Evolutionary conservation across 2,888 invertebrate species (phyloP), one percentile per base, ranked within the genome.

Genomic region (Zaprionus bogoriensis): DNA sequence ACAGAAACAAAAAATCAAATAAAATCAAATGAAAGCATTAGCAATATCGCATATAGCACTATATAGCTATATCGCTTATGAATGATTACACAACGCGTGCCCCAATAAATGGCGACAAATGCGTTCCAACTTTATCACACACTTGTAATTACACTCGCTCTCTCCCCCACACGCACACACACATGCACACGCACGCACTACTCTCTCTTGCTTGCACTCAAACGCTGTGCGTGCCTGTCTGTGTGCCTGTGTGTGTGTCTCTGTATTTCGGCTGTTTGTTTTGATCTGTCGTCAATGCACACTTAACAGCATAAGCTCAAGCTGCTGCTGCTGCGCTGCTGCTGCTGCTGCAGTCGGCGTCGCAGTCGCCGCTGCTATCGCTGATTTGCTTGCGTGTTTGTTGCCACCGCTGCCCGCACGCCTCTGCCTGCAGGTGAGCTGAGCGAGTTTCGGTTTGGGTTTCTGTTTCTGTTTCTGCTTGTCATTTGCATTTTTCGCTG

Each of bases 21-120:
- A 47, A 63, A 72, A 68, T 61, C 22, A 52, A 60, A 70, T 77
- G 46, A 65, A 67, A 65, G 48, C 51, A 73, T 72, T 71, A 27
- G 25, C 46, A 19, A 46, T 41, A 14, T 38, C 28, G 27, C 14
- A 27, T 20, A 32, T 46, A 14, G n/a, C 23, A 20, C 32, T 51
- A 28, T 38, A 50, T 47, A 54, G 25, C 12, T 28, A 27, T 22
- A 32, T 36, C 41, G 23, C 64, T 72, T 71, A 63, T 77, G 72
- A 77, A 81, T 81, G 83, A 87, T 89, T 89, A 89, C 88, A 89
- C 89, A 89, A 88, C 80, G 68, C 47, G 52, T 64, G 61, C 53
- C 48, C 62, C 55, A 68, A 74, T 69, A 69, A 71, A 55, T 27
- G 36, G 38, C 53, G 54, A 71, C 67, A 63, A 69, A 59, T 47